A percentile compares a stretch with the other conserved stretches of the same genome.
Evolutionary conservation across 2,797 vertebrate genomes (phyloP).

Genomic region (Alauda arvensis): DNA sequence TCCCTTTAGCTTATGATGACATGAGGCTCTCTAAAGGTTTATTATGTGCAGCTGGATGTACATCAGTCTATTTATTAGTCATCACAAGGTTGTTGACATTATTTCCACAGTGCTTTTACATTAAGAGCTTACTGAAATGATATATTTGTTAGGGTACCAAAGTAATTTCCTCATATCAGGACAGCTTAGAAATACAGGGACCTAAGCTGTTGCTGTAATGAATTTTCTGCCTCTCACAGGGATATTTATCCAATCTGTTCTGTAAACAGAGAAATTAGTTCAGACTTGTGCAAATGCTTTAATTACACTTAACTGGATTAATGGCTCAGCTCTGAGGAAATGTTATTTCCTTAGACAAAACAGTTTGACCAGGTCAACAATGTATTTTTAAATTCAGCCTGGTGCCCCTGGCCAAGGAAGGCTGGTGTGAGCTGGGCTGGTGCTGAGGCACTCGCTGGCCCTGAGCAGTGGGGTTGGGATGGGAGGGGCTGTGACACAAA

Average conservation of each 20-base stretch:
- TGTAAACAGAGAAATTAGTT: conserved; percentile 61
- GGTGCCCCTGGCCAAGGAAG: neutral
- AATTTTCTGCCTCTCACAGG: conserved; percentile 53
- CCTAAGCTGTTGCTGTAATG: conserved; percentile 50
- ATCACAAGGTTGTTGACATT: conserved; percentile 55
- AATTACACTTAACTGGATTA: conserved; percentile 61
- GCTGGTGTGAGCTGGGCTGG: neutral
- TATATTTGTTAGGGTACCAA: conserved; percentile 36
- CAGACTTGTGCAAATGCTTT: conserved; percentile 51
- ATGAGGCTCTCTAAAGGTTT: conserved; percentile 37
- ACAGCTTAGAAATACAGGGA: conserved; percentile 50
- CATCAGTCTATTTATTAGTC: conserved; percentile 53
- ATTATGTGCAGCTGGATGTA: conserved; percentile 42
- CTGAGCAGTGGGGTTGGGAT: neutral
- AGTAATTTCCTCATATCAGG: conserved; percentile 58
- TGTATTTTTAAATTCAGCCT: neutral
- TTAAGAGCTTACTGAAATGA: conserved; percentile 45
- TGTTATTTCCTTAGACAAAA: conserved; percentile 36
- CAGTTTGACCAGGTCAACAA: conserved; percentile 17
- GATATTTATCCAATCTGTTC: conserved; percentile 60
- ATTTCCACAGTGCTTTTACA: conserved; percentile 53
- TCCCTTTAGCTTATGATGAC: conserved; percentile 1
- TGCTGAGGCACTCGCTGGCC: neutral
- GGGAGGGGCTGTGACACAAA: neutral
- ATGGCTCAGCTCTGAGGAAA: conserved; percentile 47